Base-by-base conservation (phyloP, 2,888 invertebrate species). In the Clunio marinus region DNA sequence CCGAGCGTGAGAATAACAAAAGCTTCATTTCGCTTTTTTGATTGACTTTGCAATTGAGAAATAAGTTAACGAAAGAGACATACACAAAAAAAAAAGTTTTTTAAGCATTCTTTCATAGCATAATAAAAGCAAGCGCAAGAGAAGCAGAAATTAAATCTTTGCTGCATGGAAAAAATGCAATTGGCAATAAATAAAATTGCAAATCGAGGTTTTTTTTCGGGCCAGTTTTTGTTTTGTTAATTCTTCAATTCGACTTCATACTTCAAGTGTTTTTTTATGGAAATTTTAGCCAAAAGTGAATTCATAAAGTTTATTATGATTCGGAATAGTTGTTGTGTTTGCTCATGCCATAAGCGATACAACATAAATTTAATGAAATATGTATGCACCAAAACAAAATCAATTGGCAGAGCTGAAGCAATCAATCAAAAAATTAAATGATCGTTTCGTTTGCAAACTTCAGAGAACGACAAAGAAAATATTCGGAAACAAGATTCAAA, bases 111-210 rank as follows among this genome's bases (percentile, higher is more conserved):
- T 51, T 51, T 51, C 51, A 4, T 51, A 59, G 28, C 59, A 59
- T 20, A 59, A 59, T 28, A 59, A 58, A 58, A 32, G 15, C 35
- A 17, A 10, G 59, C 32, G 28, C 27, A 28, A 25, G 28, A 59
- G 28, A 32, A 59, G 59, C 59, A 32, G 41, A 32, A 32, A 32
- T 28, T 32, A 59, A 59, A 59, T 59, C 22, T 51, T 51, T 25
- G 55, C 25, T 57, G 25, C 55, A 25, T 57, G 24, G 20, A 25
- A 24, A n/a, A 24, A 57, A 27, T 57, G 57, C 57, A 57, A 24
- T 57, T 57, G 57, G 57, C n/a, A 57, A 57, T 57, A 57, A 57
- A 57, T 41, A 57, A 59, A 59, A 59, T 59, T 59, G 59, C 59
- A 59, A 59, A 59, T 59, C 32, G 59, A 59, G 59, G 15, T 10